phyloP scores from a whole-genome alignment of 2,113 vertebrate genomes.

The Anoplopoma fimbria region DNA sequence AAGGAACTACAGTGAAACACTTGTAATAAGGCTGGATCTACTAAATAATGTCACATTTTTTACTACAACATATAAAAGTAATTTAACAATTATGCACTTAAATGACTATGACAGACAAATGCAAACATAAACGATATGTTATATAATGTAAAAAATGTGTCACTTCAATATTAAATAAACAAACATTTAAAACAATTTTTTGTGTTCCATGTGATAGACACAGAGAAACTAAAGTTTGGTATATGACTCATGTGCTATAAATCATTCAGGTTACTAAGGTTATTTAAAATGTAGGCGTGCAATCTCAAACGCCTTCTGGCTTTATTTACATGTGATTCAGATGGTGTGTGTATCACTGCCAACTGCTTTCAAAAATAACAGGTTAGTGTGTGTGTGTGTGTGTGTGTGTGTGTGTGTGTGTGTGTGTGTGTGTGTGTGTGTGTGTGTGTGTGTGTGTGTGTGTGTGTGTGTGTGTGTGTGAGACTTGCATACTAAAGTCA shows the following conservation, averaged over 20 bases:
- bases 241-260: constrained; percentile 29
- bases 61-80: not conserved
- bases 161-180: constrained; percentile 8
- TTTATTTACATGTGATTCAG: constrained; percentile 56
- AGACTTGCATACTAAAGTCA: constrained; percentile 80
- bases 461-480: constrained; percentile 60
- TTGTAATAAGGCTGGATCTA: too few relatives aligned
- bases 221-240: not conserved
- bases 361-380: constrained; percentile 64
- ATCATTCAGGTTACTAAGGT: constrained; percentile 9
- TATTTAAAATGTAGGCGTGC: constrained; percentile 17
- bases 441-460: constrained; percentile 34
- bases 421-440: constrained; percentile 46
- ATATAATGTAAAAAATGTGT: not conserved
- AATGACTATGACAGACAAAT: not conserved
- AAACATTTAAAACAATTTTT: not conserved
- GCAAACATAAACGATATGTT: not conserved
- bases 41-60: not conserved
- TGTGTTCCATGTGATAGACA: not conserved
- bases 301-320: constrained; percentile 41
- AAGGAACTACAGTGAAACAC: not conserved
- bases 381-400: constrained; percentile 50
- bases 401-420: constrained; percentile 39
- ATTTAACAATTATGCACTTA: not conserved
- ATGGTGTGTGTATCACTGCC: constrained; percentile 34